Evolutionary conservation across 2,797 vertebrate genomes (phyloP), one percentile per base, ranked within the genome.

Genomic region (Premnoplex brunnescens): DNA sequence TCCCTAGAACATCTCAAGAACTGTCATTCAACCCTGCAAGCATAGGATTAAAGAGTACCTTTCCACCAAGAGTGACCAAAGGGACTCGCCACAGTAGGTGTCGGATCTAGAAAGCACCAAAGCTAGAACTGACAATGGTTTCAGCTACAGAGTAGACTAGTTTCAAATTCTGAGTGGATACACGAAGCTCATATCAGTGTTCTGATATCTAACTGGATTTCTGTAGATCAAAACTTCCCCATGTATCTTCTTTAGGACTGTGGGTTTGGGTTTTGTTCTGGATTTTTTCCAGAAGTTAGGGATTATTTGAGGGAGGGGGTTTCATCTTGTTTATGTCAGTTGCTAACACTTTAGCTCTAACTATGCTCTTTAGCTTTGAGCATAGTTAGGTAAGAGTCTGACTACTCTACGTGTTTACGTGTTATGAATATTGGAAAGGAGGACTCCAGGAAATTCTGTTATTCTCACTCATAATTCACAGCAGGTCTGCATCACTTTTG

Each of bases 1-100:
- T 16, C 8, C 23, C 36, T 58, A 46, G 24, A 84, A 60, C 7
- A 41, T 34, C 28, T 68, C 56, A 41, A 64, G 76, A 77, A 27
- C 44, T n/a, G 60, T 11, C 51, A 6, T 27, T 75, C 43, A 85
- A 36, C 6, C 9, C n/a, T 12, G 13, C 0, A 1, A 89, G 30
- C 14, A 20, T 1, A 44, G 34, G 30, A 60, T 54, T 62, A 77
- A 87, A 64, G 16, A 79, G 37, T 4, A 54, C 6, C n/a, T 49
- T 82, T 48, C 4, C 1, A 10, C 14, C 27, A 41, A 58, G 58
- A 34, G 2, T 86, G 62, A 30, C 52, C 43, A 37, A 83, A 87
- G 27, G 41, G 15, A 4, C 2, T 46, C 10, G 12, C 11, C 16
- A 16, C 37, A 66, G 55, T 0, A 21, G 10, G 11, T 28, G 15